These are phyloP conservation scores for Oconnorella tubifera DNA, from an alignment of 2,888 invertebrate genomes.

Conservation along the genomic window DNA sequence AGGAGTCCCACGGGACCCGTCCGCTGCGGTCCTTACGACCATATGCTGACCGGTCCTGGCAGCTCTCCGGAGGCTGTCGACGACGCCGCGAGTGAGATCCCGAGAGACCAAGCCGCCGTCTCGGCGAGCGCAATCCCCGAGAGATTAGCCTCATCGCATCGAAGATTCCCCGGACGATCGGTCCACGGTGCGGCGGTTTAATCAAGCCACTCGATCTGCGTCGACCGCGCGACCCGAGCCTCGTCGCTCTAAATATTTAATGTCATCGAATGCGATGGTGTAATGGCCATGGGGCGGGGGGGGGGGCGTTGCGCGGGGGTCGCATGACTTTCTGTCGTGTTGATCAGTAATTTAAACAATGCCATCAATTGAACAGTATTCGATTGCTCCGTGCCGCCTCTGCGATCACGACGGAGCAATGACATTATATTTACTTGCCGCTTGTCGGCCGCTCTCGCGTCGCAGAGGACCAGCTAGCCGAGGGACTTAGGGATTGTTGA, in stretches of 20 bases:
- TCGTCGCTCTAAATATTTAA: constrained; percentile 19
- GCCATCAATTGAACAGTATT: not conserved
- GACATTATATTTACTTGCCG: no score
- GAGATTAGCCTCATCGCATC: not conserved
- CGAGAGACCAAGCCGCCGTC: not conserved
- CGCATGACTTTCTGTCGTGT: constrained; percentile 12
- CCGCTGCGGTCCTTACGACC: constrained; percentile 6
- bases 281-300: not conserved
- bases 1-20: no score
- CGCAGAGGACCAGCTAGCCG: no score
- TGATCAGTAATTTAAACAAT: constrained; percentile 14
- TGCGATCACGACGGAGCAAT: no score
- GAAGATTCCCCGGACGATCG: constrained; percentile 1
- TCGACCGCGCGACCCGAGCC: not conserved
- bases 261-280: constrained; percentile 4
- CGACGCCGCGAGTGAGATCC: no score
- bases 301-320: not conserved
- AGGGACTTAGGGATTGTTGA: no score
- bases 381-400: not conserved
- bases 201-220: constrained; percentile 11
- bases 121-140: constrained; percentile 5
- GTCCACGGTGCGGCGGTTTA: constrained; percentile 11
- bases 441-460: no score
- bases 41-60: constrained; percentile 1
- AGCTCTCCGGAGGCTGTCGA: no score